Conservation (phyloP, 2,113 vertebrate genomes). For the Amia ocellicauda region DNA sequence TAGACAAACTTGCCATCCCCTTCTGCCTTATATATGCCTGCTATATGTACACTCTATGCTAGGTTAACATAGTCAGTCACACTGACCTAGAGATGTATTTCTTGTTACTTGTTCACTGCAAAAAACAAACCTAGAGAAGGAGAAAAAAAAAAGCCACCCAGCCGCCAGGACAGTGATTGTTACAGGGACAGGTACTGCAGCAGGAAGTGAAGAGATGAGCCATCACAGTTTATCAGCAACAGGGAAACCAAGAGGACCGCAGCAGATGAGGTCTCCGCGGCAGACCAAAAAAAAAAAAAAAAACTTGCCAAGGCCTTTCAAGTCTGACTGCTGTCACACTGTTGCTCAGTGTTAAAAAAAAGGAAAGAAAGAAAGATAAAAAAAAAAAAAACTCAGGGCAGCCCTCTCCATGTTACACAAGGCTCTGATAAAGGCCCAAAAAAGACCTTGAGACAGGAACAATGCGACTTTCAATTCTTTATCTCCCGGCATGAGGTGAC, state of each 20-base stretch:
- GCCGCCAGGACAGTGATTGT: background rate
- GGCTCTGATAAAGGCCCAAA: no score
- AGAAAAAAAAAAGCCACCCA: slow-evolving; percentile 14
- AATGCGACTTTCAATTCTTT: no score
- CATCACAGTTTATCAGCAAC: background rate
- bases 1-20: no score
- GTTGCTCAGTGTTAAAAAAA: background rate
- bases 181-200: slow-evolving; percentile 20
- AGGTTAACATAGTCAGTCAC: no score
- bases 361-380: background rate
- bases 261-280: background rate
- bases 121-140: slow-evolving; percentile 10
- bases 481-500: no score
- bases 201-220: slow-evolving; percentile 22
- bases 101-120: no score
- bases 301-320: background rate
- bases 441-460: no score
- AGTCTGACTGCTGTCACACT: background rate
- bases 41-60: no score
- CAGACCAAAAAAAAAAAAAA: background rate
- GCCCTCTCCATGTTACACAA: no score
- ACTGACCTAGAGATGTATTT: no score
- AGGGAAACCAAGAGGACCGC: background rate
- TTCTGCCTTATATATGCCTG: no score
- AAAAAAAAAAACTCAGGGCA: background rate